phyloP scores from a whole-genome alignment of 2,113 vertebrate genomes.

The Tachysurus vachellii region DNA sequence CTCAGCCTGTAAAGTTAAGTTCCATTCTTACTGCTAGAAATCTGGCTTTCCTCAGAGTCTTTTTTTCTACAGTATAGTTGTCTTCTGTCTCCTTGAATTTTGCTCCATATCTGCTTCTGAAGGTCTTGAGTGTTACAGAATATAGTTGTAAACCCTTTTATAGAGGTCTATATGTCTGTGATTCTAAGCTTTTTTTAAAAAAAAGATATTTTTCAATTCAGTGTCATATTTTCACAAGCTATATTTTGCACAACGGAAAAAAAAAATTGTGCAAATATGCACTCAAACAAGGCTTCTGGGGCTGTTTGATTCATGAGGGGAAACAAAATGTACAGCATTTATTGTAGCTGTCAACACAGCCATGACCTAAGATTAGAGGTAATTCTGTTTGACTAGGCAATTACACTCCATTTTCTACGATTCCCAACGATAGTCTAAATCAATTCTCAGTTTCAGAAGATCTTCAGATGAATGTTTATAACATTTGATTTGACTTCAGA shows the following conservation, averaged over 20 bases:
- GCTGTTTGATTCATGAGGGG: background rate
- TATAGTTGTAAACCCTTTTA: background rate
- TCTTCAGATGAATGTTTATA: conserved; percentile 9
- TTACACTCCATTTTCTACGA: conserved; percentile 28
- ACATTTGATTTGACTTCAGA: conserved; percentile 14
- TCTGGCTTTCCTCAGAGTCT: background rate
- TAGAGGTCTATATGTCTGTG: background rate
- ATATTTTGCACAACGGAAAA: background rate
- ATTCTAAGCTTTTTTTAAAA: background rate
- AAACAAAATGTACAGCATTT: conserved; percentile 11
- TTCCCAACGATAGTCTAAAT: conserved; percentile 9
- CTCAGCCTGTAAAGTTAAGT: background rate
- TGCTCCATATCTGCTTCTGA: background rate
- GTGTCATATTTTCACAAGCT: background rate
- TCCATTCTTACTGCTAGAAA: background rate
- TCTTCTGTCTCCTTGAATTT: background rate
- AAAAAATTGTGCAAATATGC: background rate
- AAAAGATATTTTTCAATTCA: background rate
- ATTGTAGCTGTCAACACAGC: conserved; percentile 17
- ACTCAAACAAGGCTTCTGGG: background rate
- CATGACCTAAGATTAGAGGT: conserved; percentile 20
- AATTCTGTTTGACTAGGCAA: conserved; percentile 29
- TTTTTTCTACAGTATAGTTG: background rate
- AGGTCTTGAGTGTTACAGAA: background rate
- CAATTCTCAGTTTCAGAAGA: background rate